phyloP scores from a whole-genome alignment of 1,140 invertebrate species.

The Lithobius niger region DNA sequence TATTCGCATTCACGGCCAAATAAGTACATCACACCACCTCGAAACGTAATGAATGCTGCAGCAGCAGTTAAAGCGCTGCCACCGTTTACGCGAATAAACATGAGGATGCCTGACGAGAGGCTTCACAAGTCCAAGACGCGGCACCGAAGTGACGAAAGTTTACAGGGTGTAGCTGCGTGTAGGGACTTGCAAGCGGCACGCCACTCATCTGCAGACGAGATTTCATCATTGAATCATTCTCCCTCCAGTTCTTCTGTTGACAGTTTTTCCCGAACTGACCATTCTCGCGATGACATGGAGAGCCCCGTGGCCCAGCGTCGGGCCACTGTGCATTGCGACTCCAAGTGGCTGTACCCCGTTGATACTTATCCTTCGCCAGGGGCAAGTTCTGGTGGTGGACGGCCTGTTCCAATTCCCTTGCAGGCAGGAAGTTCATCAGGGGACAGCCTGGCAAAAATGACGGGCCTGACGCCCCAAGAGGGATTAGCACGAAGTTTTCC shows the following conservation, averaged over 20 bases:
- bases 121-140: conserved; percentile 19
- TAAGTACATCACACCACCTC: conserved; percentile 11
- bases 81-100: conserved; percentile 18
- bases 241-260: conserved; percentile 67
- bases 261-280: conserved; percentile 48
- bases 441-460: conserved; percentile 7
- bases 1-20: conserved; percentile 6
- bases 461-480: conserved; percentile 2
- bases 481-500: conserved; percentile 5
- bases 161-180: conserved; percentile 32
- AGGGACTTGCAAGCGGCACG: conserved; percentile 20
- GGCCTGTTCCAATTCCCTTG: background rate
- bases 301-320: conserved; percentile 32
- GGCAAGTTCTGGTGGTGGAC: background rate
- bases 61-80: conserved; percentile 22
- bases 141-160: conserved; percentile 48
- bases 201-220: conserved; percentile 64
- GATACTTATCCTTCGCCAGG: conserved; percentile 23
- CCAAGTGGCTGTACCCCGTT: conserved; percentile 43
- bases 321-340: conserved; percentile 28
- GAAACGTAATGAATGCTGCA: conserved; percentile 18
- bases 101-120: conserved; percentile 22
- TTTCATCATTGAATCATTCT: conserved; percentile 59
- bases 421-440: conserved; percentile 3
- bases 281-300: conserved; percentile 43